These are phyloP conservation scores for Arizona elegans DNA, from an alignment of 2,113 vertebrate genomes.

Conservation along the genomic window DNA sequence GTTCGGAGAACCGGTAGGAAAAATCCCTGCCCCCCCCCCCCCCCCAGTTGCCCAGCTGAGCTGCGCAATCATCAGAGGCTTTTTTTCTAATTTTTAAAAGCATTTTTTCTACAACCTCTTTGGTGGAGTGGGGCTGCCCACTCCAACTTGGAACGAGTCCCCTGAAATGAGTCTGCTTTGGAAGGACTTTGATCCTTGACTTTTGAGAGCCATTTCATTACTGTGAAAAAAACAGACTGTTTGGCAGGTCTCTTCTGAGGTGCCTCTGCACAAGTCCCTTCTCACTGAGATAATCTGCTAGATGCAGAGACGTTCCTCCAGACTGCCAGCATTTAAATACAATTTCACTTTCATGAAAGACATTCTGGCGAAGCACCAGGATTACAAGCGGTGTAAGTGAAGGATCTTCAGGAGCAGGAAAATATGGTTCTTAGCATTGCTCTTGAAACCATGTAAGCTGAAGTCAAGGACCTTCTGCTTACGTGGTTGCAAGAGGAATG, in stretches of 20 bases:
- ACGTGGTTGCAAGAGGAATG: too few species aligned
- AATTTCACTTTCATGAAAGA: background rate
- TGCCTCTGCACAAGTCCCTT: background rate
- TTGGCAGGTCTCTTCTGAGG: background rate
- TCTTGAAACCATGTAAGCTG: too few species aligned
- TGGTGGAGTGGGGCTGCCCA: background rate
- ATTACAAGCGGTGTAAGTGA: background rate
- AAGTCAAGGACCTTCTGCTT: too few species aligned
- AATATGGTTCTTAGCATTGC: too few species aligned
- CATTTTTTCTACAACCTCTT: too few species aligned
- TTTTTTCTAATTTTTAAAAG: too few species aligned
- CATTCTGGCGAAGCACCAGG: background rate
- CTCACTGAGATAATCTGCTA: background rate
- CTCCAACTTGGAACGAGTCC: background rate
- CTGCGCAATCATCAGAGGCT: too few species aligned
- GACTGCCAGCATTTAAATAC: background rate
- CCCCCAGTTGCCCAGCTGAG: too few species aligned
- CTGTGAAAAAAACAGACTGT: background rate
- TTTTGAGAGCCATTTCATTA: background rate
- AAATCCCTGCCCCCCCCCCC: too few species aligned
- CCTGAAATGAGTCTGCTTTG: background rate
- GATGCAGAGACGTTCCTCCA: background rate
- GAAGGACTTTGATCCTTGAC: background rate
- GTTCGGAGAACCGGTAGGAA: too few species aligned
- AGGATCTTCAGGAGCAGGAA: too few species aligned